A percentile compares a stretch with the other conserved stretches of the same genome.
Evolutionary conservation across 2,888 invertebrate genomes (phyloP).

Genomic region (Eubasilissa splendida): DNA sequence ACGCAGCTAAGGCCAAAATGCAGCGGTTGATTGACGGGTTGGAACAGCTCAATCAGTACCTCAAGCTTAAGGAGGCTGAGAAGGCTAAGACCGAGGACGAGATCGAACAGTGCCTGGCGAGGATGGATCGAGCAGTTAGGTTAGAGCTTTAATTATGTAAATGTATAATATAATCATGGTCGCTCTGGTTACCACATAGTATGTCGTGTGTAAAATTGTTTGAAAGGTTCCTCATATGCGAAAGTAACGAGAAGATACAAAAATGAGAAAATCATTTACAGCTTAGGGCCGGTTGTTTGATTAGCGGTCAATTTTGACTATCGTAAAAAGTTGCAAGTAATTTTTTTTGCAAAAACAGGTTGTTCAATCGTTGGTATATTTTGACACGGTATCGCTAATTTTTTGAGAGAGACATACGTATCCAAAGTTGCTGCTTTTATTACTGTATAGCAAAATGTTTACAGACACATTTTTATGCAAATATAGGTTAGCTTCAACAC

Average conservation of each 20-base stretch:
- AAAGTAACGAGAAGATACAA: background rate
- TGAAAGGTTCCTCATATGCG: background rate
- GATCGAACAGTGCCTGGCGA: conserved; percentile 82
- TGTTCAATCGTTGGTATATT: too few relatives aligned
- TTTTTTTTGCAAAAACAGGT: too few relatives aligned
- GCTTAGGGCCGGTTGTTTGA: too few relatives aligned
- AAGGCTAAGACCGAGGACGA: conserved; percentile 82
- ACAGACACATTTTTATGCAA: too few relatives aligned
- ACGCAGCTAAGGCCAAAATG: conserved; percentile 84
- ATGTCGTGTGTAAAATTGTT: background rate
- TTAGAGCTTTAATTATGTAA: conserved; percentile 58
- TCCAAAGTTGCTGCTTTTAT: too few relatives aligned
- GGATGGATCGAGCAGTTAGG: conserved; percentile 85
- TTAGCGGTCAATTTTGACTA: too few relatives aligned
- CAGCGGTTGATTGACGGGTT: conserved; percentile 84
- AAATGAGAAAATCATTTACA: background rate
- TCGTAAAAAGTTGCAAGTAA: too few relatives aligned
- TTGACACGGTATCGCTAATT: too few relatives aligned
- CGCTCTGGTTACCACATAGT: too few relatives aligned
- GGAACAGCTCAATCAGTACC: conserved; percentile 80
- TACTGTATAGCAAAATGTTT: too few relatives aligned
- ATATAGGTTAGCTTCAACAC: too few relatives aligned
- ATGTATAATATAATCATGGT: background rate
- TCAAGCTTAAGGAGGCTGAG: conserved; percentile 81
- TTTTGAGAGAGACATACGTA: too few relatives aligned